A percentile compares a stretch with the other conserved stretches of the same genome.
These are phyloP conservation scores for Ceyx cyanopectus DNA, from an alignment of 2,113 vertebrate species.

Conservation along the genomic window DNA sequence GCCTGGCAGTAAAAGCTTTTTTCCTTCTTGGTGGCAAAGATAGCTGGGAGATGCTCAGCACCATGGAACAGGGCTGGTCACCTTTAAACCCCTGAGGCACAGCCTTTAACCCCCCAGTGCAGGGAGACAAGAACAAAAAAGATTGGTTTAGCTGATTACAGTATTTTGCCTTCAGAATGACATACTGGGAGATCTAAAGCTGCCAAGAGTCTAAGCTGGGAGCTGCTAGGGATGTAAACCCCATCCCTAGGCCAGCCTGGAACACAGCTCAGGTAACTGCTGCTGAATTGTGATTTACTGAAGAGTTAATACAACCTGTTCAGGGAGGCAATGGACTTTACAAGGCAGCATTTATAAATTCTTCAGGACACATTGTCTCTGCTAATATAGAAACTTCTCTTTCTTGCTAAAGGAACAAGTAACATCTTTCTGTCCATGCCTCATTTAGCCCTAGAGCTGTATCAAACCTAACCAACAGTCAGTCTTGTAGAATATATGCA, in stretches of 20 bases:
- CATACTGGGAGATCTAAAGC: not conserved
- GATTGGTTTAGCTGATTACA: not conserved
- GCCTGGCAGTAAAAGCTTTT: not conserved
- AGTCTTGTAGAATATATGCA: conserved; percentile 20
- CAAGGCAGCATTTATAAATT: not conserved
- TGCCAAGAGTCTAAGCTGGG: not conserved
- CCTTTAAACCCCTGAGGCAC: no score
- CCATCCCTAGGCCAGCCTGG: not conserved
- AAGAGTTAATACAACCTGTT: not conserved
- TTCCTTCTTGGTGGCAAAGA: not conserved
- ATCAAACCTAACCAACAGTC: not conserved
- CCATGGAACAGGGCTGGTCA: not conserved
- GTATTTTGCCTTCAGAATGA: conserved; percentile 11
- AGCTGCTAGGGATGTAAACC: not conserved
- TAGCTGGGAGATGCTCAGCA: not conserved
- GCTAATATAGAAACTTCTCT: not conserved
- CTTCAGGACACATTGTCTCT: not conserved
- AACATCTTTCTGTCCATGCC: not conserved
- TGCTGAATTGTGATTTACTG: not conserved
- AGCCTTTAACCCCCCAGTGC: not conserved
- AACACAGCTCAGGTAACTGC: not conserved
- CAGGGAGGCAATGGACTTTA: not conserved
- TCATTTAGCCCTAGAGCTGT: not conserved
- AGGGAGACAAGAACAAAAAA: not conserved
- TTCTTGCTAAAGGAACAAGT: not conserved